phyloP scores from a whole-genome alignment of 2,888 invertebrate species.

The Byasa hedistus region DNA sequence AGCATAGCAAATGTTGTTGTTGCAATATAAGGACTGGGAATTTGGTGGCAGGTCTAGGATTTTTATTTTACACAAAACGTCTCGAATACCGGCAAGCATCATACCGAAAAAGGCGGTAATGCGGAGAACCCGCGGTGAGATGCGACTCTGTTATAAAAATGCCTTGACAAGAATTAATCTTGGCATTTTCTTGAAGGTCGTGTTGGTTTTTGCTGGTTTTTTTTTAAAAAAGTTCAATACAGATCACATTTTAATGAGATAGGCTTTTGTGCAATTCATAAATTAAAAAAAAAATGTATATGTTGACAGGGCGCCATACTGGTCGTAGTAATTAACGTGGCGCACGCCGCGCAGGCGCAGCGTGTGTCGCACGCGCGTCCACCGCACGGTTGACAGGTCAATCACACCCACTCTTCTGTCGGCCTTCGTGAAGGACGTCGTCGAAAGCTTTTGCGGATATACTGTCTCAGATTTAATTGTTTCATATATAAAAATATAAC shows the following conservation, averaged over 20 bases:
- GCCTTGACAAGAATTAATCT: slow-evolving; percentile 61
- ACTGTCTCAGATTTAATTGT: too few relatives aligned
- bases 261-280: slow-evolving; percentile 59
- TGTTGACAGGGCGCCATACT: slow-evolving; percentile 71
- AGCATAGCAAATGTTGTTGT: slow-evolving; percentile 63
- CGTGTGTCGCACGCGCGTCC: slow-evolving; percentile 44
- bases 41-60: slow-evolving; percentile 65
- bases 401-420: slow-evolving; percentile 57
- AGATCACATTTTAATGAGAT: slow-evolving; percentile 60
- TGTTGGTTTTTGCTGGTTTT: slow-evolving; percentile 40
- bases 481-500: too few relatives aligned
- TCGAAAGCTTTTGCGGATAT: slow-evolving; percentile 44
- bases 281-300: slow-evolving; percentile 63
- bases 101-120: slow-evolving; percentile 68
- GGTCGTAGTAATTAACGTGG: slow-evolving; percentile 74
- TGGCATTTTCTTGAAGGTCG: slow-evolving; percentile 67
- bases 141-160: slow-evolving; percentile 59
- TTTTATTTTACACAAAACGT: slow-evolving; percentile 65
- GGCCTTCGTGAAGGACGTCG: slow-evolving; percentile 69
- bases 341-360: slow-evolving; percentile 51
- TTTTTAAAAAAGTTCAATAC: slow-evolving; percentile 50
- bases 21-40: slow-evolving; percentile 70
- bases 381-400: slow-evolving; percentile 56
- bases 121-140: slow-evolving; percentile 57
- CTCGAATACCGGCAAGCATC: slow-evolving; percentile 57